Percentiles rank a stretch among this genome's conserved stretches.
phyloP scores from a whole-genome alignment of 2,888 invertebrate genomes.

The Dicycla oo region DNA sequence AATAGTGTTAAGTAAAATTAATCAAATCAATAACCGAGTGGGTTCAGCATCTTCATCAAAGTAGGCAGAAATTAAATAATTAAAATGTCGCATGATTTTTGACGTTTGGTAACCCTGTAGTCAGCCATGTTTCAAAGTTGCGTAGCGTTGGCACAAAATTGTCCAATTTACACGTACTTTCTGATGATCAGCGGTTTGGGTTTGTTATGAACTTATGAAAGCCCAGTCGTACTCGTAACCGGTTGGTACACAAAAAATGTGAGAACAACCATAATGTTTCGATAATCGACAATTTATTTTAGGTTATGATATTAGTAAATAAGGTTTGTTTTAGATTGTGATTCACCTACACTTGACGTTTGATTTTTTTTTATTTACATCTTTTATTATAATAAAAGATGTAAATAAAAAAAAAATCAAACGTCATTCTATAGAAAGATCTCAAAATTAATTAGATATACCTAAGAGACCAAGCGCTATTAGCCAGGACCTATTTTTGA shows the following conservation, averaged over 20 bases:
- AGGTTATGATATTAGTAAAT: constrained; percentile 17
- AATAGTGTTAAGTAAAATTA: not conserved
- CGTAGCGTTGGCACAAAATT: constrained; percentile 54
- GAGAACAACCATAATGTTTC: constrained; percentile 40
- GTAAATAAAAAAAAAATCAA: too few species aligned
- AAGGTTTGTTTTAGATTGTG: not conserved
- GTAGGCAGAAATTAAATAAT: not conserved
- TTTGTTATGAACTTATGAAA: constrained; percentile 63
- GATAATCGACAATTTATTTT: constrained; percentile 37
- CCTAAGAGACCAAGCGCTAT: not conserved
- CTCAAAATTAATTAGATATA: not conserved
- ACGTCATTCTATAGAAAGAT: too few species aligned
- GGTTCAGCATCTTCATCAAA: not conserved
- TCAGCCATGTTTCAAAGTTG: constrained; percentile 31
- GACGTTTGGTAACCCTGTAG: constrained; percentile 50
- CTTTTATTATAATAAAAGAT: too few species aligned
- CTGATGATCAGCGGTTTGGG: constrained; percentile 40
- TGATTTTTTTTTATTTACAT: not conserved
- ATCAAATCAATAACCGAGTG: not conserved
- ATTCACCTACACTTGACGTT: not conserved
- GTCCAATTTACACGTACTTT: constrained; percentile 60
- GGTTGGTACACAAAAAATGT: constrained; percentile 45
- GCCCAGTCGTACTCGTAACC: constrained; percentile 34
- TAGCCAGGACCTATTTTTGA: not conserved
- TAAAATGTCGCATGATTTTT: constrained; percentile 22